Evolutionary conservation across 2,888 invertebrate genomes (phyloP).

Genomic region (Lissocephala sabroskyi): DNA sequence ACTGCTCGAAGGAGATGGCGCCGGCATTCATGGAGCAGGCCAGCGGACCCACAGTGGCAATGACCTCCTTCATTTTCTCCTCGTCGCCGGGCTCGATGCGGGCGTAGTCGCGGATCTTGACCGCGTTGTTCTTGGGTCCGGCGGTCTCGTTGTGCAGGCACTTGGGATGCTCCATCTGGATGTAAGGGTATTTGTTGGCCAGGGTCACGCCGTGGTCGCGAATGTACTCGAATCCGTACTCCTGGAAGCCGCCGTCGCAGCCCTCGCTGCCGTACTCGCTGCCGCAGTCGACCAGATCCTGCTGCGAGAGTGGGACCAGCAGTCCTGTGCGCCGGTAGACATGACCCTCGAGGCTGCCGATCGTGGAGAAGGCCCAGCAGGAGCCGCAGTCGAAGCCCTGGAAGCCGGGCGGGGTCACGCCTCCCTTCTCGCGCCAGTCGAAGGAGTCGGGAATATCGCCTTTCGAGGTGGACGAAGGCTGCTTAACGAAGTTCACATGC

Average conservation of each 20-base stretch:
- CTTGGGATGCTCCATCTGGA: conserved; percentile 53
- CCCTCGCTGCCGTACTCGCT: conserved; percentile 68
- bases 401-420: conserved; percentile 67
- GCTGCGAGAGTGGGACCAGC: conserved; percentile 68
- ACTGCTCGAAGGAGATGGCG: conserved; percentile 65
- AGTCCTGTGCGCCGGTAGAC: conserved; percentile 67
- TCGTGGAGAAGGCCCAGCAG: conserved; percentile 69
- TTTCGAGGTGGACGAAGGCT: conserved; percentile 17
- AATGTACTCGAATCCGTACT: conserved; percentile 70
- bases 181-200: conserved; percentile 68
- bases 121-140: conserved; percentile 38
- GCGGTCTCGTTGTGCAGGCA: conserved; percentile 66
- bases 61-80: conserved; percentile 68
- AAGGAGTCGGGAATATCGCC: conserved; percentile 62
- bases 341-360: conserved; percentile 68
- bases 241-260: conserved; percentile 71
- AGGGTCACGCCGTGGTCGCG: conserved; percentile 67
- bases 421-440: conserved; percentile 70
- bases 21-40: conserved; percentile 68
- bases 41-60: conserved; percentile 68
- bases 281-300: conserved; percentile 71
- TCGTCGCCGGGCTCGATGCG: conserved; percentile 68
- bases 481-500: conserved; percentile 63
- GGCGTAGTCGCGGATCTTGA: conserved; percentile 67
- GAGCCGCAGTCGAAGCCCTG: conserved; percentile 66